Base-by-base conservation (phyloP, 1,140 invertebrate genomes). In the Chironomus striatipennis region DNA sequence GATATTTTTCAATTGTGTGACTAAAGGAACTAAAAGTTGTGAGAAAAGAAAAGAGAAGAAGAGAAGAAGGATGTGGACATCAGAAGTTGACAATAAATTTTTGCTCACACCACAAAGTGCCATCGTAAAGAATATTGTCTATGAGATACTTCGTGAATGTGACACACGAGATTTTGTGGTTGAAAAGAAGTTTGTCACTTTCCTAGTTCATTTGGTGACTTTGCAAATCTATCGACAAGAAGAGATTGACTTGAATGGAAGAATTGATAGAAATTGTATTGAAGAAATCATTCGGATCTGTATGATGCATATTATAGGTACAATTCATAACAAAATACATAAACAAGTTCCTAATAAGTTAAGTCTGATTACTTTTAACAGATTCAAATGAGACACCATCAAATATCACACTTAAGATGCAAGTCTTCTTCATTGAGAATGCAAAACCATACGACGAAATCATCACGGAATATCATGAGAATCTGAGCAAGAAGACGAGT, bases 121-220 rank as follows among this genome's bases (percentile, higher is more conserved):
- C 84, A 18, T 86, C 86, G 24, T 73, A n/a, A 74, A 65, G 17
- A 74, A 24, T 65, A 74, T 74, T 17, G 21, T 42, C 42, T 43
- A 67, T 12, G 74, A 74, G 20, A 47, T 74, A 12, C 7, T 65
- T 17, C 10, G 20, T 7, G 12, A 21, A 74, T 65, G 57, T 74
- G 43, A 17, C 8, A 67, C 64, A 24, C 43, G 64, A 21, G 74
- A 67, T 34, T 43, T 67, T 65, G 20, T 43, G 15, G 8, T 64
- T 47, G 64, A 67, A 43, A 43, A 64, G 34, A 34, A 74, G 17
- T n/a, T 74, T 64, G 47, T 67, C 4, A 43, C 74, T 2, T 34
- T 74, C 8, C 7, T 24, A 15, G 43, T 65, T 9, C 18, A 65
- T 24, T 42, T 74, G 21, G 9, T 74, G 7, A 34, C 34, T 8